These are phyloP conservation scores for Cataglyphis hispanica DNA, from an alignment of 1,140 invertebrate genomes.

Conservation along the genomic window DNA sequence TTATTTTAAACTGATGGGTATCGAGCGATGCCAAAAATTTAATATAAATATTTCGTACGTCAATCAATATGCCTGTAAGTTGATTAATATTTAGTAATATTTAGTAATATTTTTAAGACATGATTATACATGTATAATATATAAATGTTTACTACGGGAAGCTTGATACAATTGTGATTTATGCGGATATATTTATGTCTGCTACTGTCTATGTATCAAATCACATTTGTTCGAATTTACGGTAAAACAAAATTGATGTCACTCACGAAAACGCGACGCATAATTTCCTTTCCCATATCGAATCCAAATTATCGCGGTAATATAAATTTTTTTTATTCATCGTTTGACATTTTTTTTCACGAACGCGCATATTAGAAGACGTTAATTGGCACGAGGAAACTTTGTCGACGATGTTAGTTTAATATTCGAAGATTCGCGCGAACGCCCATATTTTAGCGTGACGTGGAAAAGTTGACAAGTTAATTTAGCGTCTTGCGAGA, in stretches of 20 bases:
- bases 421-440: constrained; percentile 24
- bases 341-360: constrained; percentile 1
- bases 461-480: constrained; percentile 39
- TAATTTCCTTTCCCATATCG: neutral
- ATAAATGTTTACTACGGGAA: neutral
- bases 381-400: constrained; percentile 32
- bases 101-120: neutral
- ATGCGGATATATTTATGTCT: constrained; percentile 20
- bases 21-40: neutral
- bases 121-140: neutral
- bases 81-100: too few relatives aligned
- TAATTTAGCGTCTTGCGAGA: constrained; percentile 34
- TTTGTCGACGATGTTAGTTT: neutral
- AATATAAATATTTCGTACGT: neutral
- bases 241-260: neutral
- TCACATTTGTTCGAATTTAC: neutral
- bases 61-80: neutral
- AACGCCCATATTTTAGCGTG: constrained; percentile 11
- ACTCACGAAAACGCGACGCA: neutral
- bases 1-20: neutral
- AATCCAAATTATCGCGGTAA: neutral
- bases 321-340: neutral
- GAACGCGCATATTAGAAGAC: neutral
- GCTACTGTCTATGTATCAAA: neutral
- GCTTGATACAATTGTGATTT: neutral